Evolutionary conservation across 2,113 vertebrate genomes (phyloP).

Genomic region (Nycticebus coucang): DNA sequence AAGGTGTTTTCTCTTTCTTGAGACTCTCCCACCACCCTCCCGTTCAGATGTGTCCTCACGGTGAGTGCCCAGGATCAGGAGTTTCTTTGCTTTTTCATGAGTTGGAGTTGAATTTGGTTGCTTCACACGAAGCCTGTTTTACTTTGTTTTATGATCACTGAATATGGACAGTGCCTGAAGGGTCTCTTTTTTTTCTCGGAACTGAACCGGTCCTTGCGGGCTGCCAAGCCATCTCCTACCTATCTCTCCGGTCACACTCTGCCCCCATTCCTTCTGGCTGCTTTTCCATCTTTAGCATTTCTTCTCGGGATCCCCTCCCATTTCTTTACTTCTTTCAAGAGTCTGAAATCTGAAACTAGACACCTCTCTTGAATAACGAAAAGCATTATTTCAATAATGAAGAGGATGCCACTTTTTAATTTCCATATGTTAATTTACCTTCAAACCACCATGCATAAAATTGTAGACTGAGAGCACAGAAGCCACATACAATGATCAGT

Average conservation of each 20-base stretch:
- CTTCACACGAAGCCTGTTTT: not conserved
- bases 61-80: not conserved
- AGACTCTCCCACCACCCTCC: not conserved
- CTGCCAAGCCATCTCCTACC: rapidly evolving
- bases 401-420: not conserved
- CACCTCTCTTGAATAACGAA: not conserved
- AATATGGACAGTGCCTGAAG: not conserved
- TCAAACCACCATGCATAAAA: not conserved
- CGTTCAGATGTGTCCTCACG: not conserved
- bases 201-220: not conserved
- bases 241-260: not conserved
- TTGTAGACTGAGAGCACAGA: not conserved
- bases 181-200: not conserved
- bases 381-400: not conserved
- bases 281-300: not conserved
- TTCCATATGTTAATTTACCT: not conserved
- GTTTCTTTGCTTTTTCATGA: not conserved
- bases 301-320: not conserved
- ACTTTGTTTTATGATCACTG: not conserved
- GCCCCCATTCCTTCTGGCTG: not conserved
- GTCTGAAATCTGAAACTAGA: not conserved
- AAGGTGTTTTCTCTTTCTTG: not conserved
- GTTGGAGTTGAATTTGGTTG: not conserved
- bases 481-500: not conserved
- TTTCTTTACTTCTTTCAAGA: not conserved